Evolutionary conservation across 2,797 vertebrate species (phyloP).

Genomic region (Tachyglossus aculeatus): DNA sequence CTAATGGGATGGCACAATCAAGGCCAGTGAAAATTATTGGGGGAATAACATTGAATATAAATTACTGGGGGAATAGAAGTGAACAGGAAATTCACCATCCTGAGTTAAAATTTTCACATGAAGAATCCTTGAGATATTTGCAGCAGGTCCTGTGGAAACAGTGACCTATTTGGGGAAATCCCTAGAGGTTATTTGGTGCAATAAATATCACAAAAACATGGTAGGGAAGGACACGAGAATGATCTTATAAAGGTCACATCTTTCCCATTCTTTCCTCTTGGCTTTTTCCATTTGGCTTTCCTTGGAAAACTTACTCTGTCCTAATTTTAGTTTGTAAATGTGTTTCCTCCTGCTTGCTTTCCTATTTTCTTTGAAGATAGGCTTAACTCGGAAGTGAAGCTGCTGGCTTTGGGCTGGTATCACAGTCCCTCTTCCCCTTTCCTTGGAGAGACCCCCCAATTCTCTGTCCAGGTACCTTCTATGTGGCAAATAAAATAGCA

Average conservation of each 20-base stretch:
- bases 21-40: too few relatives aligned
- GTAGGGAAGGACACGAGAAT: conserved; percentile 33
- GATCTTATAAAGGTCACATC: conserved; percentile 53
- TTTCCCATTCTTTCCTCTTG: conserved; percentile 40
- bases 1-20: too few relatives aligned
- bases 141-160: conserved; percentile 47
- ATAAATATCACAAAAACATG: conserved; percentile 54
- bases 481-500: too few relatives aligned
- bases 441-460: background rate
- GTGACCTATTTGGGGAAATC: conserved; percentile 29
- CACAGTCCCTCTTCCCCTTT: background rate
- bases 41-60: too few relatives aligned
- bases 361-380: conserved; percentile 38
- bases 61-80: too few relatives aligned
- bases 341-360: conserved; percentile 28
- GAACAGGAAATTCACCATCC: conserved; percentile 36
- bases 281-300: conserved; percentile 30
- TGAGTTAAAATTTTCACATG: conserved; percentile 36
- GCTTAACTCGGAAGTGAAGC: conserved; percentile 9
- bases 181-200: conserved; percentile 62
- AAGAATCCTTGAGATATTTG: conserved; percentile 40
- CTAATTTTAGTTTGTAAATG: conserved; percentile 40
- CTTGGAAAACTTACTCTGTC: conserved; percentile 34
- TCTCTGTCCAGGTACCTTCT: too few relatives aligned
- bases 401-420: background rate